Evolutionary conservation across 2,113 vertebrate genomes (phyloP).

Genomic region (Archilochus colubris): DNA sequence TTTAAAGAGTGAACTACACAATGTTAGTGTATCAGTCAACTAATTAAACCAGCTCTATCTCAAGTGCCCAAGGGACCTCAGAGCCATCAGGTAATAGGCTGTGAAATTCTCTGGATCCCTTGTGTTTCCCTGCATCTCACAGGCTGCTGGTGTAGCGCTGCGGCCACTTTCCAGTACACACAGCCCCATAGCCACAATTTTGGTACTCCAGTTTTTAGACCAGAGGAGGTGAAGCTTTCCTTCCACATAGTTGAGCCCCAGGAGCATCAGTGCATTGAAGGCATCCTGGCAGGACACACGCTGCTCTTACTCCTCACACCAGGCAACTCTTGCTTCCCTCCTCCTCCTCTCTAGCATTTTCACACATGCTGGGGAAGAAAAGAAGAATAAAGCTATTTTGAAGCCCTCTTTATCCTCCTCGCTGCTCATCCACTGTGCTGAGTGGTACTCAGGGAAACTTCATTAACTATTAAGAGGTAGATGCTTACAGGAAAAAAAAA

Average conservation of each 20-base stretch:
- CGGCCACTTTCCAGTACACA: neutral
- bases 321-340: neutral
- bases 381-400: neutral
- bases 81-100: neutral
- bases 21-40: neutral
- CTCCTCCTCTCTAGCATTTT: neutral
- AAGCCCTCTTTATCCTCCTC: neutral
- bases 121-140: neutral
- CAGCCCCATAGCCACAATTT: rapidly evolving
- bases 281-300: neutral
- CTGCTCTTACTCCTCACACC: neutral
- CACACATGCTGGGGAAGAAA: neutral
- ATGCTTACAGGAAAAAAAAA: neutral
- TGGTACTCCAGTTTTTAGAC: neutral
- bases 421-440: neutral
- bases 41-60: neutral
- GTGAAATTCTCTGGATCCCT: neutral
- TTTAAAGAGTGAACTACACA: neutral
- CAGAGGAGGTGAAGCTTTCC: neutral
- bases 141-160: rapidly evolving
- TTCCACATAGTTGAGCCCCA: neutral
- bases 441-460: neutral
- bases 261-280: neutral
- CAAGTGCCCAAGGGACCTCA: neutral
- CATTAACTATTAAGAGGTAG: conserved; percentile 23